These are phyloP conservation scores for Rhea americana DNA, from an alignment of 2,113 vertebrate genomes.

Conservation along the genomic window DNA sequence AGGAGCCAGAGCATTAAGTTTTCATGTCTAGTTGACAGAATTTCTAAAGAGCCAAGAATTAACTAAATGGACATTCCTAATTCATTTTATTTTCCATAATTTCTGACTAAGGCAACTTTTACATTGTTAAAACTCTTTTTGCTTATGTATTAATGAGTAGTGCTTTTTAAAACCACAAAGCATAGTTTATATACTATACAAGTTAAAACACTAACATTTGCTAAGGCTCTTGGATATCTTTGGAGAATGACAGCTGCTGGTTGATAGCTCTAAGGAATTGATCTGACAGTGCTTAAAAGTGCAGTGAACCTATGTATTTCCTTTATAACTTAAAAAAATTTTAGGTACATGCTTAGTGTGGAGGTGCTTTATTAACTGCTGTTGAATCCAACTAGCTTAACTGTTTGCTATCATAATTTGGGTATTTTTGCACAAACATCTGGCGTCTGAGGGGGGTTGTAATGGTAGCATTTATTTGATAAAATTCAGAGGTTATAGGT, in stretches of 20 bases:
- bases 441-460: neutral
- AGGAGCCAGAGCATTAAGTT: neutral
- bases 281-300: neutral
- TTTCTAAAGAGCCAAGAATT: neutral
- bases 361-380: neutral
- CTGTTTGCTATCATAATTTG: neutral
- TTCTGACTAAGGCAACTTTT: neutral
- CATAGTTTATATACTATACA: neutral
- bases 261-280: neutral
- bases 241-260: neutral
- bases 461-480: neutral
- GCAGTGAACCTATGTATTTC: neutral
- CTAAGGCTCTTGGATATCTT: neutral
- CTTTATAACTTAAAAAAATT: neutral
- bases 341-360: rapidly evolving
- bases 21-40: neutral
- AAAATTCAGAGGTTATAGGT: neutral
- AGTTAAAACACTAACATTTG: neutral
- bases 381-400: neutral
- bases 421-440: neutral
- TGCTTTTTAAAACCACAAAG: neutral
- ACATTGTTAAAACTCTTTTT: neutral
- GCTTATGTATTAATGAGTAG: neutral
- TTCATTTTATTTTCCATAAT: neutral
- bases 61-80: neutral